Evolutionary conservation across 2,888 invertebrate genomes (phyloP).

Genomic region (Drosophila sordidula): DNA sequence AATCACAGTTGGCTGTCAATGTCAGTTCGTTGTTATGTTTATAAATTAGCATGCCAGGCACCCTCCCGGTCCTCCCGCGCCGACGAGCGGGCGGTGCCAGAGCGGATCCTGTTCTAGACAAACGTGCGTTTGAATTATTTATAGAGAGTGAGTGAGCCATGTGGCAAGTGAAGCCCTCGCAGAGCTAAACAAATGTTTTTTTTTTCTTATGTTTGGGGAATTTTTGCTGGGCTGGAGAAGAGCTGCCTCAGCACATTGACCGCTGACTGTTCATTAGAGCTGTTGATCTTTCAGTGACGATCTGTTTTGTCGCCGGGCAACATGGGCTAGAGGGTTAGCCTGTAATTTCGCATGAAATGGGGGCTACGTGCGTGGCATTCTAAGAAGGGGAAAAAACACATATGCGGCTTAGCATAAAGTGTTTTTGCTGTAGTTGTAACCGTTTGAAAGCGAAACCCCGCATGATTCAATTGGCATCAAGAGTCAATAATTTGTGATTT

Average conservation of each 20-base stretch:
- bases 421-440: constrained; percentile 22
- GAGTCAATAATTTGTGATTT: constrained; percentile 27
- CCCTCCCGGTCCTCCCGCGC: constrained; percentile 1
- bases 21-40: constrained; percentile 60
- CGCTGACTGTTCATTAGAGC: constrained; percentile 29
- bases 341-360: constrained; percentile 70
- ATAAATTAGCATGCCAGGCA: constrained; percentile 64
- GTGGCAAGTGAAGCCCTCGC: constrained; percentile 25
- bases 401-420: constrained; percentile 1
- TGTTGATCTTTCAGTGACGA: constrained; percentile 58
- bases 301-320: constrained; percentile 16
- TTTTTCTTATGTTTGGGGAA: constrained; percentile 66
- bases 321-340: constrained; percentile 21
- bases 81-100: constrained; percentile 6
- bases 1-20: constrained; percentile 57
- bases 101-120: constrained; percentile 69
- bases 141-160: constrained; percentile 59
- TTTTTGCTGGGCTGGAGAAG: constrained; percentile 20
- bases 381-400: constrained; percentile 32
- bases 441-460: constrained; percentile 63
- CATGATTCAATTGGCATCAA: constrained; percentile 14
- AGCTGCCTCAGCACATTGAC: constrained; percentile 40
- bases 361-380: constrained; percentile 70
- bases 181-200: constrained; percentile 29
- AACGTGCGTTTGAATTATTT: constrained; percentile 66